Percentiles rank a stretch among this genome's conserved stretches.
phyloP scores from a whole-genome alignment of 2,888 invertebrate genomes.

The Pocota personata region DNA sequence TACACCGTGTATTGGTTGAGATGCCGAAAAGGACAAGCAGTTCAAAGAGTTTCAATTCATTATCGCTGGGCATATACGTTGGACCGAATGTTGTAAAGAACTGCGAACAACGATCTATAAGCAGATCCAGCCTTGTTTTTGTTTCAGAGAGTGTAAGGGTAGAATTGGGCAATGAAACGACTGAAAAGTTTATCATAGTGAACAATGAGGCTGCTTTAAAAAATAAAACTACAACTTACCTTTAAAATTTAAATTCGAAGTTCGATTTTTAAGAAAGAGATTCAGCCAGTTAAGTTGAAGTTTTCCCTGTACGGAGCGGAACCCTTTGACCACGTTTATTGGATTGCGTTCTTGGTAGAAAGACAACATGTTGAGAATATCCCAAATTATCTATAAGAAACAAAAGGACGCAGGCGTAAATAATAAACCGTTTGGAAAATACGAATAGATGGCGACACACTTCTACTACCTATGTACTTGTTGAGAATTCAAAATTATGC shows the following conservation, averaged over 20 bases:
- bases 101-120: conserved; percentile 81
- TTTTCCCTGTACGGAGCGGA: conserved; percentile 80
- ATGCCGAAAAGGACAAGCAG: conserved; percentile 79
- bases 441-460: too few species aligned
- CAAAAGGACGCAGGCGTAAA: not conserved
- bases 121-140: conserved; percentile 80
- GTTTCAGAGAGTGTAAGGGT: conserved; percentile 78
- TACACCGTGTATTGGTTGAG: conserved; percentile 80
- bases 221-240: conserved; percentile 54
- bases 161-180: conserved; percentile 76
- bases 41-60: conserved; percentile 80
- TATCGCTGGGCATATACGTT: conserved; percentile 77
- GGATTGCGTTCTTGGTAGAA: conserved; percentile 80
- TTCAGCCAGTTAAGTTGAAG: conserved; percentile 80
- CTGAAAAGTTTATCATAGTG: conserved; percentile 50
- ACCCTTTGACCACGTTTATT: conserved; percentile 78
- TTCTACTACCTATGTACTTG: too few species aligned
- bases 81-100: conserved; percentile 80
- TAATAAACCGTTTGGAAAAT: too few species aligned
- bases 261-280: conserved; percentile 77
- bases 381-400: conserved; percentile 81
- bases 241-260: conserved; percentile 75
- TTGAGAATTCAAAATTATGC: too few species aligned
- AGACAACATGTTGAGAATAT: conserved; percentile 80
- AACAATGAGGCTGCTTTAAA: not conserved